Evolutionary conservation across 2,888 invertebrate genomes (phyloP).

Genomic region (Caenorhabditis sp.): DNA sequence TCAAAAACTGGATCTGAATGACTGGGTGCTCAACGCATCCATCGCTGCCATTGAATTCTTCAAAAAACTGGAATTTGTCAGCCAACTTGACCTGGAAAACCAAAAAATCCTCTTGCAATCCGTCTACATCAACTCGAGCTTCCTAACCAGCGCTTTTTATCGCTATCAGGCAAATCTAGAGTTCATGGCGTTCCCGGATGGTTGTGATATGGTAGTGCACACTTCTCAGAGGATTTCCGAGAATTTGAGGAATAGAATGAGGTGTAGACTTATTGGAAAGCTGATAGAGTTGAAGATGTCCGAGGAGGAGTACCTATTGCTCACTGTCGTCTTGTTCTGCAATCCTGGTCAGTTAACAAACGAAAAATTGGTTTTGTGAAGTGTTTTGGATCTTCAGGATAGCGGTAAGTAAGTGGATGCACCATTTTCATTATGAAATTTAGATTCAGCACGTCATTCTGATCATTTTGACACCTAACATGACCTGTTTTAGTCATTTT

Average conservation of each 20-base stretch:
- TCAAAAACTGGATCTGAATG: neutral
- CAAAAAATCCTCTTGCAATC: neutral
- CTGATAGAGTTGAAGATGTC: neutral
- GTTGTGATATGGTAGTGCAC: constrained; percentile 9
- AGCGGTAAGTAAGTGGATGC: no score
- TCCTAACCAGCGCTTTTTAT: constrained; percentile 5
- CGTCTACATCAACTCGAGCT: neutral
- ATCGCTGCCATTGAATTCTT: neutral
- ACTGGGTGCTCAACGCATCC: constrained; percentile 3
- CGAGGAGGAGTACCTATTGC: neutral
- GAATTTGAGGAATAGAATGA: neutral
- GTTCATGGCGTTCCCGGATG: constrained; percentile 16
- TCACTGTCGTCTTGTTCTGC: neutral
- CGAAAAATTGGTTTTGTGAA: no score
- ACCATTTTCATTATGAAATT: no score
- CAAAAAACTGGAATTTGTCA: neutral
- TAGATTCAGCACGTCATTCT: no score
- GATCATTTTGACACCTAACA: no score
- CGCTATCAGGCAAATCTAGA: neutral
- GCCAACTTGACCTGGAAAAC: neutral
- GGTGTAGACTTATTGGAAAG: neutral
- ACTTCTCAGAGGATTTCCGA: neutral
- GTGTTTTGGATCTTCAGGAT: no score
- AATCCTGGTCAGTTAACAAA: no score
- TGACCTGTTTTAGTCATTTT: no score